Evolutionary conservation across 2,113 vertebrate species (phyloP).

Genomic region (Micronycteris hirsuta): DNA sequence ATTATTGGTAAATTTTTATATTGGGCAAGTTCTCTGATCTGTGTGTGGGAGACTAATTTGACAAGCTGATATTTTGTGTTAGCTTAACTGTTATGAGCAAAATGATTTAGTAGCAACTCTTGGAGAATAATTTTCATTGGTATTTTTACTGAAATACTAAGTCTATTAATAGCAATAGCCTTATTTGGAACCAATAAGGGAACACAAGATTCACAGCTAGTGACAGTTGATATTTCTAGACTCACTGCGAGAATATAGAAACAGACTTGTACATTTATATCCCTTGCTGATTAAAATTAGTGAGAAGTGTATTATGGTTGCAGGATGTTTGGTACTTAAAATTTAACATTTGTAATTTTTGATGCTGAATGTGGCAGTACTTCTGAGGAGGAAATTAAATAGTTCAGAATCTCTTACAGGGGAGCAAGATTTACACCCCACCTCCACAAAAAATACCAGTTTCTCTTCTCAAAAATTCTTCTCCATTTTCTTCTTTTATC

Average conservation of each 20-base stretch:
- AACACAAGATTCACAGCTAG: background rate
- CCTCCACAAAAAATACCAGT: accelerated
- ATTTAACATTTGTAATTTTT: background rate
- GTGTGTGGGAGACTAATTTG: background rate
- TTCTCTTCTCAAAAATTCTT: background rate
- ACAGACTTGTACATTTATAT: background rate
- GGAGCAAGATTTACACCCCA: accelerated
- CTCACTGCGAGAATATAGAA: background rate
- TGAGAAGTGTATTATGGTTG: background rate
- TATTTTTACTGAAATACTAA: background rate
- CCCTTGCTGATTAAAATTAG: background rate
- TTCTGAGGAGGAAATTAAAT: background rate
- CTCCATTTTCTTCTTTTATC: background rate
- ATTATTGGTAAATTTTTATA: background rate
- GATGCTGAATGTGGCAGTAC: background rate
- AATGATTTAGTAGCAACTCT: background rate
- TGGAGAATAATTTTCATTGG: background rate
- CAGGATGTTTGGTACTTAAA: background rate
- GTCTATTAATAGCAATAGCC: background rate
- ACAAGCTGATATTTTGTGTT: background rate
- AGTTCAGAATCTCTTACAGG: background rate
- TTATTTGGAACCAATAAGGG: background rate
- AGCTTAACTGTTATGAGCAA: background rate
- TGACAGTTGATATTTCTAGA: background rate
- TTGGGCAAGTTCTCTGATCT: background rate